A percentile compares a stretch with the other conserved stretches of the same genome.
Evolutionary conservation across 2,888 invertebrate genomes (phyloP).

Genomic region (Napeogenes inachia): DNA sequence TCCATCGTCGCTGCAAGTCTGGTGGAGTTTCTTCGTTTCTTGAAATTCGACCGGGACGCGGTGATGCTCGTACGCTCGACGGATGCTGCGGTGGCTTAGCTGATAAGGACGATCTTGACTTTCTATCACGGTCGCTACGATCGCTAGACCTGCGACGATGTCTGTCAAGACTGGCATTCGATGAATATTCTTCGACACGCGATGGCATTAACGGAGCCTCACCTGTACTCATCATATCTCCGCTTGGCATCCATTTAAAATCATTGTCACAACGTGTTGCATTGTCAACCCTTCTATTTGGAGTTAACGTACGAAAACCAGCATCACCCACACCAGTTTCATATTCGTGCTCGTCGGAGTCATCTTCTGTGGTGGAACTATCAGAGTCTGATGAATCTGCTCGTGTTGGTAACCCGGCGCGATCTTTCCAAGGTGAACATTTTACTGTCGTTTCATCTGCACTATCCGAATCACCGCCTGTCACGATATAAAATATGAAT

Average conservation of each 20-base stretch:
- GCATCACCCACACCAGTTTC: constrained; percentile 78
- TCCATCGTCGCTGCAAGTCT: constrained; percentile 69
- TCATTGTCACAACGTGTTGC: constrained; percentile 81
- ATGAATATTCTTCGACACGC: constrained; percentile 53
- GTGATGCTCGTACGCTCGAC: constrained; percentile 60
- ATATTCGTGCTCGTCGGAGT: constrained; percentile 66
- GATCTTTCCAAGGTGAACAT: constrained; percentile 71
- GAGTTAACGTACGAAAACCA: constrained; percentile 76
- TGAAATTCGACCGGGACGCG: constrained; percentile 55
- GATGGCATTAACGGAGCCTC: constrained; percentile 49
- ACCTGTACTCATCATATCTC: constrained; percentile 51
- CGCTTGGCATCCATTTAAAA: constrained; percentile 81
- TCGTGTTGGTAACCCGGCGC: constrained; percentile 56
- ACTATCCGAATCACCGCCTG: constrained; percentile 79
- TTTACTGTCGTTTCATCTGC: constrained; percentile 80
- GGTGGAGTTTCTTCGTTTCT: constrained; percentile 62
- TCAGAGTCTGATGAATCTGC: constrained; percentile 64
- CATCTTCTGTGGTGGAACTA: constrained; percentile 58
- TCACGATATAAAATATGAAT: constrained; percentile 57
- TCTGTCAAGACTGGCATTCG: constrained; percentile 76
- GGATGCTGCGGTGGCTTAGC: constrained; percentile 72
- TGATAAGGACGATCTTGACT: constrained; percentile 79
- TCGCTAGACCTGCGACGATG: constrained; percentile 69
- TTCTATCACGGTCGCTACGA: constrained; percentile 80
- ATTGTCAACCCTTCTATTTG: constrained; percentile 68